phyloP scores from a whole-genome alignment of 2,797 vertebrate genomes.

The Amniataba percoides region DNA sequence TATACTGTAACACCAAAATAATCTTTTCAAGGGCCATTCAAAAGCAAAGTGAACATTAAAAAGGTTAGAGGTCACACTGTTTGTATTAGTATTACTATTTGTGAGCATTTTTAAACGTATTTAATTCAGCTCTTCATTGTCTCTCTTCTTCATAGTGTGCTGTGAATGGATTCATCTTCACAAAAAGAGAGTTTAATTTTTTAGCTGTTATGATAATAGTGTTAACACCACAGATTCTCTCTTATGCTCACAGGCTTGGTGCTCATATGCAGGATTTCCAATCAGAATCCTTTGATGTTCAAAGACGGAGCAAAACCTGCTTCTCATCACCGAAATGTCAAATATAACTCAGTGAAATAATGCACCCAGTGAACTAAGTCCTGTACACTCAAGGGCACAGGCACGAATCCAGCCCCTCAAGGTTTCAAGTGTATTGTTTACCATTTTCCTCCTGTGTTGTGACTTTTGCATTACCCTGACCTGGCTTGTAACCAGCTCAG shows the following conservation, averaged over 20 bases:
- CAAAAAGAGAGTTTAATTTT: conserved; percentile 7
- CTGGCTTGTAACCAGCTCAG: conserved; percentile 70
- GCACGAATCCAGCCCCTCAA: conserved; percentile 67
- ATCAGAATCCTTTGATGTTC: conserved; percentile 61
- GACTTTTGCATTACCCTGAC: conserved; percentile 86
- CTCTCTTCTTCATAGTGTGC: neutral
- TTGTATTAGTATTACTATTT: no score
- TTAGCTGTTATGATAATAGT: conserved; percentile 8
- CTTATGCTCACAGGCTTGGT: neutral
- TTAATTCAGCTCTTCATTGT: no score
- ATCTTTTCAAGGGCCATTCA: neutral
- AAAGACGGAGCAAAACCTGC: conserved; percentile 39
- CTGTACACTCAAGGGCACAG: conserved; percentile 70
- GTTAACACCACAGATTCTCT: neutral
- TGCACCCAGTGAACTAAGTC: conserved; percentile 26
- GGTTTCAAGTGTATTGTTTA: conserved; percentile 76
- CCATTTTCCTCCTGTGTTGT: conserved; percentile 81
- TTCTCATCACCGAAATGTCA: conserved; percentile 66
- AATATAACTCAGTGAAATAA: conserved; percentile 43
- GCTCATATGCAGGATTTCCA: conserved; percentile 11
- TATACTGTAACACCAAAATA: neutral
- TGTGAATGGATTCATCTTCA: neutral
- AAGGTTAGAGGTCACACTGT: no score
- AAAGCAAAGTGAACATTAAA: neutral
- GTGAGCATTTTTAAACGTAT: neutral